Evolutionary conservation across 2,797 vertebrate species (phyloP).

Genomic region (Capromys pilorides): DNA sequence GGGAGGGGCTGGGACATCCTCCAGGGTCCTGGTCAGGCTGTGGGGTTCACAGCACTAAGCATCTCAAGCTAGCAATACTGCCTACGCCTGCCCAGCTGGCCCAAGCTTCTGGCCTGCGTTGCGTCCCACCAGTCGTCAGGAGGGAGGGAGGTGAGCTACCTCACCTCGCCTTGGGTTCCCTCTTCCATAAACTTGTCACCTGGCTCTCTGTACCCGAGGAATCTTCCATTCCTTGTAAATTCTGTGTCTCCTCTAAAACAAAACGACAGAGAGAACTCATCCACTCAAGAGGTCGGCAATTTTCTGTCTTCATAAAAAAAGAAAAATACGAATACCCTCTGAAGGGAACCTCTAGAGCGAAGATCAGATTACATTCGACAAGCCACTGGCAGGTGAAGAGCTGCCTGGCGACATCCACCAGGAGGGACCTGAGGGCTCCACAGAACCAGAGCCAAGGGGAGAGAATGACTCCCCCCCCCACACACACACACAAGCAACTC

Average conservation of each 20-base stretch:
- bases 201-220: not conserved
- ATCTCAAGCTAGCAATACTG: not conserved
- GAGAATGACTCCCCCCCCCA: not conserved
- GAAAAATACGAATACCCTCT: conserved; percentile 63
- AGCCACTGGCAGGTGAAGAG: conserved; percentile 17
- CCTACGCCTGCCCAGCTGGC: not conserved
- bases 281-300: conserved; percentile 28
- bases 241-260: conserved; percentile 33
- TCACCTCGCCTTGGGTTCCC: not conserved
- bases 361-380: not conserved
- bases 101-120: not conserved
- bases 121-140: not conserved
- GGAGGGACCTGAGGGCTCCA: not conserved
- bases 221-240: conserved; percentile 26
- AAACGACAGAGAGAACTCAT: conserved; percentile 48
- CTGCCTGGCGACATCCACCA: not conserved
- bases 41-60: not conserved
- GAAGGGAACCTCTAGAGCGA: conserved; percentile 47
- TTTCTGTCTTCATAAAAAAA: conserved; percentile 39
- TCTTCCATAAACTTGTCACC: not conserved
- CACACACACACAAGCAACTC: too few relatives aligned
- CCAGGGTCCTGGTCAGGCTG: not conserved
- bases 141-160: not conserved
- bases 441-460: conserved; percentile 20
- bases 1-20: not conserved